These are phyloP conservation scores for Temnopleurus reevesii DNA, from an alignment of 53 echinoderm and acorn worm genomes.

Conservation along the genomic window DNA sequence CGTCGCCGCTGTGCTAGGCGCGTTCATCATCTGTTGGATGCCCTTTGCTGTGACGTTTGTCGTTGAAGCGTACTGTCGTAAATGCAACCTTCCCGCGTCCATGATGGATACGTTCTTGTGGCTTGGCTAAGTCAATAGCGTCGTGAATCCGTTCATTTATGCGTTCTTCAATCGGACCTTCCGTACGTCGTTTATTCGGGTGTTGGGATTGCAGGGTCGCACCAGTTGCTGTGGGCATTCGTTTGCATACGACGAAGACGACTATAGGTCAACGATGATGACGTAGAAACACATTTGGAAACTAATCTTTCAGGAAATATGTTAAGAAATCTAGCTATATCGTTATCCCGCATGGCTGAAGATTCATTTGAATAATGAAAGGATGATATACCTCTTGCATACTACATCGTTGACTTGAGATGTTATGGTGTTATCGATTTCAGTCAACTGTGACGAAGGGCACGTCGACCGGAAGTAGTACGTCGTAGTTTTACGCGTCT, in stretches of 20 bases:
- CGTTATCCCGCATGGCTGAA: too few species aligned
- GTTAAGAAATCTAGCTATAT: too few species aligned
- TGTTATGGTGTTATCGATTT: too few species aligned
- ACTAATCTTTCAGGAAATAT: too few species aligned
- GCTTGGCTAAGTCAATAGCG: constrained; percentile 82
- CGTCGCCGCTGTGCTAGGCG: constrained; percentile 81
- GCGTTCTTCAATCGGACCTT: constrained; percentile 79
- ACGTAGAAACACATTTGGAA: too few species aligned
- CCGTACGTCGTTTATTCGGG: constrained; percentile 65
- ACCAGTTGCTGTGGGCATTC: constrained; percentile 35
- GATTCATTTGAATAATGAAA: too few species aligned
- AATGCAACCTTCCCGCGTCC: constrained; percentile 54
- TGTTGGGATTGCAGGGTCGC: constrained; percentile 18
- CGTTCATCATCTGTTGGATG: constrained; percentile 88
- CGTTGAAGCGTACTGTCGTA: constrained; percentile 73
- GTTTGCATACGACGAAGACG: constrained; percentile 33
- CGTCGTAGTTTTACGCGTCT: too few species aligned
- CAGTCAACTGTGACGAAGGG: too few species aligned
- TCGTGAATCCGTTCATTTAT: constrained; percentile 79
- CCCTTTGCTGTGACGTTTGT: constrained; percentile 84
- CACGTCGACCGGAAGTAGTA: too few species aligned
- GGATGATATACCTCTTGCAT: too few species aligned
- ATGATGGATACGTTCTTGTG: constrained; percentile 77
- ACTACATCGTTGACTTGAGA: too few species aligned
- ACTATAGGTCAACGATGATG: constrained; percentile 35